Evolutionary conservation across 2,113 vertebrate genomes (phyloP), one percentile per base, ranked within the genome.

Genomic region (Hyaena hyaena): DNA sequence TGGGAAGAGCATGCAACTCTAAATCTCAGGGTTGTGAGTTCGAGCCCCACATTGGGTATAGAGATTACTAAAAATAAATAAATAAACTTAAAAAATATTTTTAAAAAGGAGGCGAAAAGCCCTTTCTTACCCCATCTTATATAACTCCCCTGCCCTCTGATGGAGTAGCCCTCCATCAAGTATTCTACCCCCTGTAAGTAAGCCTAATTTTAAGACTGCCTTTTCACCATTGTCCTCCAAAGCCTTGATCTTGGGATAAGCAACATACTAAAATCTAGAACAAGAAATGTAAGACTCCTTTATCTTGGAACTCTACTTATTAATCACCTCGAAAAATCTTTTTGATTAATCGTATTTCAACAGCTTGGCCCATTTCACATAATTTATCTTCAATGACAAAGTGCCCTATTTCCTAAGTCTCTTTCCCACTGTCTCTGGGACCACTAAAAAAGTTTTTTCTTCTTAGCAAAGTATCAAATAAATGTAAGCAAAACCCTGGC

Each of bases 201-300:
- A 63, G 58, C n/a, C 53, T 48, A 58, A 50, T 39, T 63, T 48
- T 26, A 31, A 68, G 55, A 69, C 55, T 35, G 28, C 33, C n/a
- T 84, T 77, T 55, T 50, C 63, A 79, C 23, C 61, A 9, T 80
- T 86, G 58, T 83, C 88, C 74, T 71, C 28, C 61, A 91, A 55
- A 88, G 53, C 45, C 24, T 58, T 80, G 35, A 45, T 80, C 73
- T 68, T 73, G 71, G 26, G 73, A 66, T 83, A 85, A 84, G 48
- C 79, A 83, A 84, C 73, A 88, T 19, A 66, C 55, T 93, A 68
- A 92, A 35, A 93, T 94, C 55, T 74, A 68, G 39, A 93, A 85
- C 50, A 81, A 83, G 84, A 95, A 95, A 92, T 35, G 43, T 66
- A 16, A 63, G 76, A 55, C 45, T 35, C 21, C 39, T 94, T 95